Evolutionary conservation across 2,113 vertebrate genomes (phyloP), one percentile per base, ranked within the genome.

Genomic region (Saccopteryx bilineata): DNA sequence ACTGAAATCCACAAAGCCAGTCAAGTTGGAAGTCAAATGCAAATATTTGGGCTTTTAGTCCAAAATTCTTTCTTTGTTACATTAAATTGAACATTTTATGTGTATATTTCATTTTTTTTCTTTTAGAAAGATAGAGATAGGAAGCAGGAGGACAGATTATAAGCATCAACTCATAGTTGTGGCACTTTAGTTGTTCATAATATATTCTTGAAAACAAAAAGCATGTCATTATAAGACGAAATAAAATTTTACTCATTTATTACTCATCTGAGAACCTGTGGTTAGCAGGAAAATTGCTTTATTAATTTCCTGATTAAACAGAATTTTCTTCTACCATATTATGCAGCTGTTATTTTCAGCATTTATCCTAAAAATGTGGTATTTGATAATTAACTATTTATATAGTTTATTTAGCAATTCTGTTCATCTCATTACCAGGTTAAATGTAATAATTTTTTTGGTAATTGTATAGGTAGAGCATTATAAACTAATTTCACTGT

Each of bases 301-400:
- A 93, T 87, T 93, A 80, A 85, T 85, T 92, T 85, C 18, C 33
- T 68, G 79, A 92, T 95, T 87, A 84, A 96, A n/a, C 58, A 85
- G 76, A 95, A 89, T 85, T 85, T 2, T 84, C 71, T 90, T 91
- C 33, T 76, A 58, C 4, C 19, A 60, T 95, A 66, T 72, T 92
- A 79, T 39, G n/a, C 58, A 95, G 46, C 56, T 90, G 10, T 79
- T 92, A 84, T 82, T 96, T 93, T 97, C 33, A 92, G 56, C 60
- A 68, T 65, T 90, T 84, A 95, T 87, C 80, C 93, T 86, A 14
- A 23, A 75, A 89, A 56, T 28, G n/a, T 90, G 54, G 19, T 52
- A 87, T 78, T 90, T 88, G 66, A 74, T 91, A 95, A 93, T 94
- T 89, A 92, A 82, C 58, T 83, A 54, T 87, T 82, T 94, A 79